Conservation (phyloP, 2,888 invertebrate species). For the Congeria kusceri region DNA sequence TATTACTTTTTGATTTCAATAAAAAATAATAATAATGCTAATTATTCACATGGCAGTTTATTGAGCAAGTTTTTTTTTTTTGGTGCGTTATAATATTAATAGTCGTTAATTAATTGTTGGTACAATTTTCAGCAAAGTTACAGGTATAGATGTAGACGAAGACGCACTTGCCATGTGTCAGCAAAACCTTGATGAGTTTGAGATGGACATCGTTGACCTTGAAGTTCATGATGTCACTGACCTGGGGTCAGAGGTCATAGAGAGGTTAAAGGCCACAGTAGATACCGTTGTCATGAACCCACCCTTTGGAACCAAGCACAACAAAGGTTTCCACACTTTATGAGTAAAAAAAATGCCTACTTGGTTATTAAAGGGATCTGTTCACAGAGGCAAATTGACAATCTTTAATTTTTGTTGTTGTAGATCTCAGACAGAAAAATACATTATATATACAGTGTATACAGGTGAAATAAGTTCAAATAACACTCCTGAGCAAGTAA, state of each 20-base stretch:
- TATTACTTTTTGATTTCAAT: too few relatives aligned
- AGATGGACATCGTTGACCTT: slow-evolving; percentile 88
- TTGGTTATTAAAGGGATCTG: too few relatives aligned
- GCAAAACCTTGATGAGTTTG: slow-evolving; percentile 91
- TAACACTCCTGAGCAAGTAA: too few relatives aligned
- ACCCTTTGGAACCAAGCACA: slow-evolving; percentile 98
- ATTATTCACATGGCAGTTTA: too few relatives aligned
- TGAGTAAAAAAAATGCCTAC: too few relatives aligned
- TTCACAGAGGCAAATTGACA: too few relatives aligned
- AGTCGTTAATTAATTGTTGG: neutral
- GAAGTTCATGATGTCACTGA: slow-evolving; percentile 83
- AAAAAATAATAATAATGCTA: too few relatives aligned
- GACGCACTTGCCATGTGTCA: slow-evolving; percentile 91
- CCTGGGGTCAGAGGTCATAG: slow-evolving; percentile 42
- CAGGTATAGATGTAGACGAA: slow-evolving; percentile 95
- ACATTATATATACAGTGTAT: too few relatives aligned
- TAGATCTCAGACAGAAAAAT: too few relatives aligned
- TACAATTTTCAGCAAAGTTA: slow-evolving; percentile 78
- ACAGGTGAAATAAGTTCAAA: too few relatives aligned
- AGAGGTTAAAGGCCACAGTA: slow-evolving; percentile 83
- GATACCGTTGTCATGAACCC: slow-evolving; percentile 99
- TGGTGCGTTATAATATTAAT: neutral
- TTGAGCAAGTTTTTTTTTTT: too few relatives aligned
- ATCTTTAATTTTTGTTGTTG: too few relatives aligned
- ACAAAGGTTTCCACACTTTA: slow-evolving; percentile 86